Evolutionary conservation across 2,113 vertebrate genomes (phyloP).

Genomic region (Daphoenositta chrysoptera): DNA sequence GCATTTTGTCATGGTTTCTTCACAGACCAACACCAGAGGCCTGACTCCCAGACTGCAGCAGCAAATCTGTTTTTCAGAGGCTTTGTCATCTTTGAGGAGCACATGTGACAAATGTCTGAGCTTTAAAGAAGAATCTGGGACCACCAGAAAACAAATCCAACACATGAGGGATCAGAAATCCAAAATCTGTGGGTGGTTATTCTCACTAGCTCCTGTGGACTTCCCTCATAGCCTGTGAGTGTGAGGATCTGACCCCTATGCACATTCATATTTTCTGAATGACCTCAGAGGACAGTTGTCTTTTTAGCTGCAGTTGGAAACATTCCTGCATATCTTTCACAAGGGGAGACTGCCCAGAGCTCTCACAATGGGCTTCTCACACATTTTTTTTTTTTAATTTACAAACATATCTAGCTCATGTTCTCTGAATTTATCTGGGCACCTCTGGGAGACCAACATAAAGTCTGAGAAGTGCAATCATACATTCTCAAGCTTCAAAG

Average conservation of each 20-base stretch:
- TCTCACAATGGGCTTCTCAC: neutral
- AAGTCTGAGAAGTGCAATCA: neutral
- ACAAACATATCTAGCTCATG: neutral
- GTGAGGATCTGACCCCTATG: neutral
- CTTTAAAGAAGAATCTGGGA: neutral
- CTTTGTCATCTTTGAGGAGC: neutral
- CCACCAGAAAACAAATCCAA: neutral
- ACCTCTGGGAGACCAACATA: rapidly evolving
- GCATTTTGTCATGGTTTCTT: neutral
- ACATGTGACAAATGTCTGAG: neutral
- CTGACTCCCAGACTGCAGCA: rapidly evolving
- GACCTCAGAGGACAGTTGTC: neutral
- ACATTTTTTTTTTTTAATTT: neutral
- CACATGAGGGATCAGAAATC: neutral
- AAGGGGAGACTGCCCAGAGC: neutral
- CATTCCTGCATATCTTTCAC: neutral
- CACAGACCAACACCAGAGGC: rapidly evolving
- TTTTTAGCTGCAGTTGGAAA: neutral
- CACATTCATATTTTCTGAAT: neutral
- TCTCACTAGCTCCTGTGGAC: rapidly evolving
- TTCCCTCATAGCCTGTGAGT: neutral
- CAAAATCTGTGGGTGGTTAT: neutral
- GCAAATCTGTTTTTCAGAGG: neutral
- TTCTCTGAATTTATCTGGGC: neutral
- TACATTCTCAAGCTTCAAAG: neutral